Conservation (phyloP, 2,888 invertebrate species). For the Trissolcus brochymenae region DNA sequence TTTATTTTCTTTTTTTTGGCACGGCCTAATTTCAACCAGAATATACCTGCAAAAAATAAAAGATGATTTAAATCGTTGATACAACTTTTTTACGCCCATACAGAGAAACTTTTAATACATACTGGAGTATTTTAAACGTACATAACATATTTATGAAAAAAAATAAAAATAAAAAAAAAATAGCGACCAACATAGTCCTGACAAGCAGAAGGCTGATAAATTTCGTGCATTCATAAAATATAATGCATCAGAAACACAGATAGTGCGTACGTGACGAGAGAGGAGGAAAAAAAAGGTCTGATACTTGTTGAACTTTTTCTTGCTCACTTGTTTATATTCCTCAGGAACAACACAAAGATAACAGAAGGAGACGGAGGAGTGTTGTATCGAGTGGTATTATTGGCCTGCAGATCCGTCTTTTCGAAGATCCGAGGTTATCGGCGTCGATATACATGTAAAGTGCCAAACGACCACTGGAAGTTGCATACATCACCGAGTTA, state of each 20-base stretch:
- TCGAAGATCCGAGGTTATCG: slow-evolving; percentile 43
- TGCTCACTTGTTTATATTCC: slow-evolving; percentile 21
- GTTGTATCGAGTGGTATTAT: slow-evolving; percentile 26
- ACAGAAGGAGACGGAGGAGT: slow-evolving; percentile 6
- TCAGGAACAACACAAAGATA: slow-evolving; percentile 34
- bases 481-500: slow-evolving; percentile 22
- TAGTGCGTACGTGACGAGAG: slow-evolving; percentile 2
- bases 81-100: too few relatives aligned
- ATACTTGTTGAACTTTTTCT: slow-evolving; percentile 36
- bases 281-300: slow-evolving; percentile 15
- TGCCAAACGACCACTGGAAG: slow-evolving; percentile 30
- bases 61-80: too few relatives aligned
- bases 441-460: slow-evolving; percentile 36
- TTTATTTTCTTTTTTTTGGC: too few relatives aligned
- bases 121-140: too few relatives aligned
- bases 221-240: slow-evolving; percentile 18
- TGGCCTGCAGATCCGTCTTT: slow-evolving; percentile 39
- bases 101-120: too few relatives aligned
- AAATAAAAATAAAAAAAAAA: too few relatives aligned
- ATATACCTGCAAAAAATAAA: too few relatives aligned
- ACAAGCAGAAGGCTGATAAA: slow-evolving; percentile 25
- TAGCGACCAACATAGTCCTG: slow-evolving; percentile 18
- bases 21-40: too few relatives aligned
- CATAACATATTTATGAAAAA: background rate
- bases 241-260: slow-evolving; percentile 17